Conservation (phyloP, 2,888 invertebrate species). For the Bruchidius siliquastri region DNA sequence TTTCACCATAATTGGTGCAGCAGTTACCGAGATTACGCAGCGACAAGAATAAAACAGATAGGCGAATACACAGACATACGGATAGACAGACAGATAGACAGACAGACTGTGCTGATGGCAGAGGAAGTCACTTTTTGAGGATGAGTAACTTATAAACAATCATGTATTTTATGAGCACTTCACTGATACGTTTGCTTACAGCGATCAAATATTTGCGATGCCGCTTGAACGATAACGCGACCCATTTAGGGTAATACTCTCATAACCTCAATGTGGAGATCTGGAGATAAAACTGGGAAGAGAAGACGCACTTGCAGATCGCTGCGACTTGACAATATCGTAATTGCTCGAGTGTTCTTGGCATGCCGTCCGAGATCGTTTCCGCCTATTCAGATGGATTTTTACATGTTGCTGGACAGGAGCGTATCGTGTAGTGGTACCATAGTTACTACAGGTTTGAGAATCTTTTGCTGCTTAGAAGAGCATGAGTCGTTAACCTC, state of each 20-base stretch:
- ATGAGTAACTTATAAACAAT: too few relatives aligned
- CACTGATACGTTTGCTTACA: background rate
- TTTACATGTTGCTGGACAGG: background rate
- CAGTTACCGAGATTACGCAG: too few relatives aligned
- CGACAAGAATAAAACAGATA: too few relatives aligned
- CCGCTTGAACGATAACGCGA: conserved; percentile 3
- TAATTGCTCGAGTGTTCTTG: conserved; percentile 29
- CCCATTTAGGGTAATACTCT: conserved; percentile 31
- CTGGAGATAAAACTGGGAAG: conserved; percentile 24
- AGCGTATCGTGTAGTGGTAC: background rate
- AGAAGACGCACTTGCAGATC: background rate
- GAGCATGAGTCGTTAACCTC: too few relatives aligned
- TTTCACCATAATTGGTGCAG: too few relatives aligned
- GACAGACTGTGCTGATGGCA: too few relatives aligned
- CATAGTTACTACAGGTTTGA: too few relatives aligned
- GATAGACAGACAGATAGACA: too few relatives aligned
- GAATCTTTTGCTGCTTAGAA: too few relatives aligned
- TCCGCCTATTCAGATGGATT: conserved; percentile 22
- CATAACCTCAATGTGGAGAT: conserved; percentile 30
- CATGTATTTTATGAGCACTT: background rate
- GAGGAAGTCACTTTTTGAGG: too few relatives aligned
- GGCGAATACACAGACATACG: too few relatives aligned
- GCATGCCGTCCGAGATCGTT: conserved; percentile 26
- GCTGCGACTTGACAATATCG: conserved; percentile 25
- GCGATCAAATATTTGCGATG: background rate